A percentile compares a stretch with the other conserved stretches of the same genome.
These are phyloP conservation scores for Misgurnus mizolepis DNA, from an alignment of 2,113 vertebrate species.

Conservation along the genomic window DNA sequence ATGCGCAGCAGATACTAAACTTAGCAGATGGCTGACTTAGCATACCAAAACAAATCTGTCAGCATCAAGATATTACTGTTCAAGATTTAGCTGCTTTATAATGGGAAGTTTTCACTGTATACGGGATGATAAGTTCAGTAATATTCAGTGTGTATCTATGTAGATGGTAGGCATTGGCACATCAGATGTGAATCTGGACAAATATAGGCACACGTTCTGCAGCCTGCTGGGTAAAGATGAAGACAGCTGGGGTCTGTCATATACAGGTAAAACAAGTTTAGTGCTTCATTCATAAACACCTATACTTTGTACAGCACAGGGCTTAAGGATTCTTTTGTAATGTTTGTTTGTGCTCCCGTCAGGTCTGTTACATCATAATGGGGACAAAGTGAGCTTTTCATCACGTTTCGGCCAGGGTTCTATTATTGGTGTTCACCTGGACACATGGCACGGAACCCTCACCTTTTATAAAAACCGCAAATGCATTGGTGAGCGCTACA, in stretches of 20 bases:
- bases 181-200: conserved; percentile 90
- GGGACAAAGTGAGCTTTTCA: conserved; percentile 91
- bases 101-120: not conserved
- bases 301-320: not conserved
- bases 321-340: not conserved
- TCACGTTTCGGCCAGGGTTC: conserved; percentile 96
- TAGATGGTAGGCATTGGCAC: conserved; percentile 98
- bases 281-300: not conserved
- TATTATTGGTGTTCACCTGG: conserved; percentile 94
- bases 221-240: conserved; percentile 93
- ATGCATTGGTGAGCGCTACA: conserved; percentile 84
- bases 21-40: conserved; percentile 1
- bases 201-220: conserved; percentile 94
- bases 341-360: conserved; percentile 21
- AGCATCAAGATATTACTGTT: not conserved
- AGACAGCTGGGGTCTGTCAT: conserved; percentile 98
- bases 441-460: conserved; percentile 93
- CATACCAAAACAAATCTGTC: not conserved
- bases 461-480: conserved; percentile 97
- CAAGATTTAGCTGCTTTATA: not conserved
- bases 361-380: conserved; percentile 95
- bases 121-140: not conserved
- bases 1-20: not conserved
- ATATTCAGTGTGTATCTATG: not conserved
- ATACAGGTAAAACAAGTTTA: conserved; percentile 80